These are phyloP conservation scores for Seira ritae DNA, from an alignment of 2,888 invertebrate species.

Conservation along the genomic window DNA sequence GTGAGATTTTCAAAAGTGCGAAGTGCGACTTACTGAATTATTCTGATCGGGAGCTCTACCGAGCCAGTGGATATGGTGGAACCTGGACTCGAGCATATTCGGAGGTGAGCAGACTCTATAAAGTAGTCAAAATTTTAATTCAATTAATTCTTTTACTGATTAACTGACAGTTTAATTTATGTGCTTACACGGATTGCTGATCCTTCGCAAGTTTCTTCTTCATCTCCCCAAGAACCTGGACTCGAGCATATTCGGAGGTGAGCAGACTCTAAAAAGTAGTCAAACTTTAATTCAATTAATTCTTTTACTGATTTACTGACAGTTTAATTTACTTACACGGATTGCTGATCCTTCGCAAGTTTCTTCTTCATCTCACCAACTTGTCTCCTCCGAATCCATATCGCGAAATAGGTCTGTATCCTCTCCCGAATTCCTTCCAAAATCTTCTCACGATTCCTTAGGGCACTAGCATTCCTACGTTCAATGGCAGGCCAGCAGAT, in stretches of 20 bases:
- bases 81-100: conserved; percentile 47
- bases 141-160: background rate
- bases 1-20: background rate
- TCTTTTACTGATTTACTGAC: no score
- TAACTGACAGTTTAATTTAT: no score
- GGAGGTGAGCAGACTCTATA: conserved; percentile 14
- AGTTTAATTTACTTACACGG: no score
- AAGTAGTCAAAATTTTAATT: background rate
- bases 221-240: conserved; percentile 46
- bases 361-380: conserved; percentile 47
- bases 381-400: conserved; percentile 27
- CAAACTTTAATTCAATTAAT: background rate
- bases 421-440: conserved; percentile 4
- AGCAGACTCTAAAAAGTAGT: background rate
- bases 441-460: conserved; percentile 18
- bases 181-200: conserved; percentile 33
- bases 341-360: conserved; percentile 32
- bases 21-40: conserved; percentile 40
- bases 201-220: conserved; percentile 45
- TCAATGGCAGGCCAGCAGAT: conserved; percentile 40
- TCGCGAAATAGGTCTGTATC: conserved; percentile 31
- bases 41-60: conserved; percentile 12
- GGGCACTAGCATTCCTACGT: conserved; percentile 31
- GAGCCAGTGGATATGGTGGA: conserved; percentile 60
- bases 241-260: conserved; percentile 42